Base-by-base conservation (phyloP, 2,113 vertebrate species). In the Atractosteus spatula region DNA sequence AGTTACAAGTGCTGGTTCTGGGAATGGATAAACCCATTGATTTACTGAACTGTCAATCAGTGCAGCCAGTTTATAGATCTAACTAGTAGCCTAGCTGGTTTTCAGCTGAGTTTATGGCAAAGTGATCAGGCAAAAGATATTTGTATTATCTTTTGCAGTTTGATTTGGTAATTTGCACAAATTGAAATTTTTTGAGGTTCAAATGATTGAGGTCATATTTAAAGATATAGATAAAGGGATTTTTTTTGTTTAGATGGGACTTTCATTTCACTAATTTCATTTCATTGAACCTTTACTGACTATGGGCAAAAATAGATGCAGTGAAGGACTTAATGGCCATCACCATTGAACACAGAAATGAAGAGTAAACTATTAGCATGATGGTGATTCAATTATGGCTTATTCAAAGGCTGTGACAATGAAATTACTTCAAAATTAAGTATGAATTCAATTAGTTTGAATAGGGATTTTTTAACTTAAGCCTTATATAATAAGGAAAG, bases 1-100 rank as follows among this genome's bases (percentile, higher is more conserved):
- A 74, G 73, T 74, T 74, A 74, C 73, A 74, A 74, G 67, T 56
- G 69, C 73, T 74, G 73, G 67, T 74, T 74, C 67, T 74, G 73
- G 73, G 73, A 74, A 74, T 41, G 61, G 73, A 69, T 74, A 74
- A 74, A 70, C 62, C 67, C 67, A 69, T 74, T 74, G 67, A 74
- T 74, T 74, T 74, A 69, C 73, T 70, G 68, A 67, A 29, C 73
- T 74, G 73, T 74, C 73, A 74, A 68, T 74, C 67, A 74, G 67
- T 62, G 68, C 73, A 62, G 68, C 51, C 68, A 63, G 73, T 51
- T 74, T 69, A 65, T 64, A 62, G 73, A 55, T 74, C 69, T 55
- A 67, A 74, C 73, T 70, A 64, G 59, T 55, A 70, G 29, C 29
- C 29, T 29, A 29, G 47, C 55, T 55, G 67, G 73, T 62, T 74